Conservation (phyloP, 2,888 invertebrate genomes). For the Chloroclysta siterata region DNA sequence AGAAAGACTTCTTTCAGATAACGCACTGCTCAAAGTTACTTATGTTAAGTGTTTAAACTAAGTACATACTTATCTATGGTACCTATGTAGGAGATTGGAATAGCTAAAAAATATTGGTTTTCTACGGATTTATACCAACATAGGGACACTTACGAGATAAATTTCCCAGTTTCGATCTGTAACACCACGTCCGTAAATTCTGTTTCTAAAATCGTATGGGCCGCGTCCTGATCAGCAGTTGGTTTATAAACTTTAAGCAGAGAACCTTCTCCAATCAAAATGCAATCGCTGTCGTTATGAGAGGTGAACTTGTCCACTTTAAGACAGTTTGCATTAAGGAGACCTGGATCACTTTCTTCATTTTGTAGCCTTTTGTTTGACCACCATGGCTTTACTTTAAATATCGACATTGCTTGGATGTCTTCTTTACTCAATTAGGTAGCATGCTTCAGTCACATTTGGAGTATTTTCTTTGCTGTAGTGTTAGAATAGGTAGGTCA, state of each 20-base stretch:
- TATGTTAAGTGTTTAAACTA: too few species aligned
- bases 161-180: conserved; percentile 92
- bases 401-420: conserved; percentile 91
- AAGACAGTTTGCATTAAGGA: conserved; percentile 86
- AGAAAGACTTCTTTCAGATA: too few species aligned
- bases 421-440: background rate
- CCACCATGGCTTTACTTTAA: conserved; percentile 97
- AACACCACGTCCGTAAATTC: conserved; percentile 90
- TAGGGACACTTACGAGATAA: conserved; percentile 91
- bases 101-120: too few species aligned
- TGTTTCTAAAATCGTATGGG: conserved; percentile 91
- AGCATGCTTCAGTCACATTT: too few species aligned
- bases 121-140: too few species aligned
- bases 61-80: too few species aligned
- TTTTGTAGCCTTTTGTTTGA: conserved; percentile 86
- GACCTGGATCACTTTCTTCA: conserved; percentile 82
- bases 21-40: too few species aligned
- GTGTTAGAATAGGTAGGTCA: too few species aligned
- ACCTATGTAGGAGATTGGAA: too few species aligned
- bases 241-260: conserved; percentile 73
- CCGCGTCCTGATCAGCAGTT: conserved; percentile 71
- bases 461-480: too few species aligned
- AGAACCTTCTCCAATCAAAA: conserved; percentile 84
- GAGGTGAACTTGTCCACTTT: conserved; percentile 92
- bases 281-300: conserved; percentile 91